Percentiles rank a stretch among this genome's conserved stretches.
These are phyloP conservation scores for Hanleya hanleyi DNA, from an alignment of 2,888 invertebrate genomes.

Conservation along the genomic window DNA sequence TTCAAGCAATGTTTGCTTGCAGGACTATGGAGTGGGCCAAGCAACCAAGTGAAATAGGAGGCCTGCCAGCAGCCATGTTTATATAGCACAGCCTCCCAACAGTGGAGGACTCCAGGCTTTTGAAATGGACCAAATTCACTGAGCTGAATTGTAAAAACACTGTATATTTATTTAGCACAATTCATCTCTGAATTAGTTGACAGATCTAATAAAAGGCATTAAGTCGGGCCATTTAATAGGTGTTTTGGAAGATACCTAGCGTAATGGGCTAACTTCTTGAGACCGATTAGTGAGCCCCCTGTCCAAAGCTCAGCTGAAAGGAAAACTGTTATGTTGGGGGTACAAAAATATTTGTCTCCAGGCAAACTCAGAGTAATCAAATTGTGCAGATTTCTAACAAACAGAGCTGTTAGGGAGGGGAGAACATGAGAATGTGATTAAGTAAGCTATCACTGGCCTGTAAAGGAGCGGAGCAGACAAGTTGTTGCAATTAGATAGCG, in stretches of 20 bases:
- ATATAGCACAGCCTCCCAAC: neutral
- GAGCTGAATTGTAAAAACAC: neutral
- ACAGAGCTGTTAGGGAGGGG: neutral
- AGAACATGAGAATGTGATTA: neutral
- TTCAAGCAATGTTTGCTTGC: neutral
- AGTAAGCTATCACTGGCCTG: neutral
- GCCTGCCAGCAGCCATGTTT: constrained; percentile 1
- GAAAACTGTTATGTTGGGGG: neutral
- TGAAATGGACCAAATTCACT: neutral
- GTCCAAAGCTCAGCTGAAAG: neutral
- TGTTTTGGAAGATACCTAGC: constrained; percentile 7
- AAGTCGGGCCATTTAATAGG: neutral
- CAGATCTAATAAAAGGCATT: constrained; percentile 10
- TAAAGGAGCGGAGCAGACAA: neutral
- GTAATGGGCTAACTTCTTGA: constrained; percentile 6
- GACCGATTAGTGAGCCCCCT: neutral
- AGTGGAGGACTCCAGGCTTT: neutral
- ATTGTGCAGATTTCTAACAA: neutral
- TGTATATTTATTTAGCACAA: neutral
- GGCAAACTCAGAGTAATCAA: neutral
- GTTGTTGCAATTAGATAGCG: neutral
- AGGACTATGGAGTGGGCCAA: neutral
- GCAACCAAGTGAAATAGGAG: neutral
- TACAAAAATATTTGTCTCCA: neutral
- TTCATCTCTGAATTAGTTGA: constrained; percentile 8